These are phyloP conservation scores for Sminthurides aquaticus DNA, from an alignment of 2,888 invertebrate genomes.

Conservation along the genomic window DNA sequence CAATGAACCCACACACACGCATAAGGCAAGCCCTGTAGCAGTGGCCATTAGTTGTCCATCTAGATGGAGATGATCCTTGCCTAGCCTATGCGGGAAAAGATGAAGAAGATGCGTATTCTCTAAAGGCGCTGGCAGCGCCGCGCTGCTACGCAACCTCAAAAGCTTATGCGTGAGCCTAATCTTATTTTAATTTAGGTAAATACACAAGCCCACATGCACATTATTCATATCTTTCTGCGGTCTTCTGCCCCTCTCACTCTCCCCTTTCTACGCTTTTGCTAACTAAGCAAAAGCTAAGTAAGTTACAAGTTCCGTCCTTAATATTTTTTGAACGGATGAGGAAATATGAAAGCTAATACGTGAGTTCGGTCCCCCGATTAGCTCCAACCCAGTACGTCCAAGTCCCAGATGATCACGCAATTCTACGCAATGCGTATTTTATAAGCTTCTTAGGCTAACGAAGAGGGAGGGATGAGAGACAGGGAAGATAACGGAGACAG, in stretches of 20 bases:
- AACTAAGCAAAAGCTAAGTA: no score
- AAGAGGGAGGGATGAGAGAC: no score
- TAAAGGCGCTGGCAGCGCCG: no score
- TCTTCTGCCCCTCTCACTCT: no score
- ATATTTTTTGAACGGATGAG: neutral
- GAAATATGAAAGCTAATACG: neutral
- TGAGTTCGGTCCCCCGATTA: neutral
- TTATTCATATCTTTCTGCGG: neutral
- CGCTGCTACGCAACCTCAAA: neutral
- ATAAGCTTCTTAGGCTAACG: neutral
- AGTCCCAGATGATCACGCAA: neutral
- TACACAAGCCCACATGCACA: neutral
- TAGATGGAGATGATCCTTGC: no score
- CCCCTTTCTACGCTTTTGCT: no score
- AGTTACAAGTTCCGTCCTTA: neutral
- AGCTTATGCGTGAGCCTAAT: neutral
- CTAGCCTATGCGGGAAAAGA: no score
- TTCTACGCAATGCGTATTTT: neutral
- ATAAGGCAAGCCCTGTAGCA: neutral
- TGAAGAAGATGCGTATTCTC: no score
- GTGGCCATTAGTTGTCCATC: neutral
- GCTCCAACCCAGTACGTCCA: neutral
- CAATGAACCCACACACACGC: neutral
- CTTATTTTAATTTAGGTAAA: constrained; percentile 2
- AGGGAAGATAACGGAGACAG: neutral